Evolutionary conservation across 2,888 invertebrate species (phyloP).

Genomic region (Calephelis perditalis): DNA sequence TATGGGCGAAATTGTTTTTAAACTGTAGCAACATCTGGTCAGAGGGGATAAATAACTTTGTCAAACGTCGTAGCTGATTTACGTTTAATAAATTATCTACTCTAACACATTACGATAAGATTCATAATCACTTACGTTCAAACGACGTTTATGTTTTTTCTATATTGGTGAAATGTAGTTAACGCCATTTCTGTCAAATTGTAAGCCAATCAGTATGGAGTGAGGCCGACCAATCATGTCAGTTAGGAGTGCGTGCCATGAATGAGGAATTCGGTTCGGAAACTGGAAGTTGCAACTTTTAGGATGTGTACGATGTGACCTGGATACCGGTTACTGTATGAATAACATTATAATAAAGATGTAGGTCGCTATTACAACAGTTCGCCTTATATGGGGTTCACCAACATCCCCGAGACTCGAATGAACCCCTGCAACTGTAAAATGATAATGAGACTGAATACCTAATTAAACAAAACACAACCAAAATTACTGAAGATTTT

Average conservation of each 20-base stretch:
- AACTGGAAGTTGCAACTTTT: constrained; percentile 66
- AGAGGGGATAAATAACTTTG: constrained; percentile 47
- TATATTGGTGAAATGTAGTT: constrained; percentile 41
- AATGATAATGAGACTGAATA: too few species aligned
- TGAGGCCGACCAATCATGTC: constrained; percentile 58
- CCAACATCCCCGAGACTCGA: too few species aligned
- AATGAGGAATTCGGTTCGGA: constrained; percentile 66
- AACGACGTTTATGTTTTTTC: constrained; percentile 32
- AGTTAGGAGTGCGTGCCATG: constrained; percentile 53
- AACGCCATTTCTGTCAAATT: constrained; percentile 77
- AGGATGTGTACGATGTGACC: constrained; percentile 35
- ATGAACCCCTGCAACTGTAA: too few species aligned
- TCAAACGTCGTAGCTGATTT: constrained; percentile 16
- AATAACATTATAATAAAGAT: too few species aligned
- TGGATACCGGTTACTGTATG: constrained; percentile 13
- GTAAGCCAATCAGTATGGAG: constrained; percentile 64
- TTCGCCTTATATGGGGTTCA: too few species aligned
- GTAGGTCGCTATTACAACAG: too few species aligned
- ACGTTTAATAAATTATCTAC: constrained; percentile 21
- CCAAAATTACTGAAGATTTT: too few species aligned
- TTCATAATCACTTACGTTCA: constrained; percentile 22
- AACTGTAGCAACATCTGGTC: constrained; percentile 77
- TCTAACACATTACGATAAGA: neutral
- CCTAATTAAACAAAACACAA: too few species aligned
- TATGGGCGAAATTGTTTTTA: constrained; percentile 75